Base-by-base conservation (phyloP, 2,113 vertebrate species). In the Andinoacara biseriatus region DNA sequence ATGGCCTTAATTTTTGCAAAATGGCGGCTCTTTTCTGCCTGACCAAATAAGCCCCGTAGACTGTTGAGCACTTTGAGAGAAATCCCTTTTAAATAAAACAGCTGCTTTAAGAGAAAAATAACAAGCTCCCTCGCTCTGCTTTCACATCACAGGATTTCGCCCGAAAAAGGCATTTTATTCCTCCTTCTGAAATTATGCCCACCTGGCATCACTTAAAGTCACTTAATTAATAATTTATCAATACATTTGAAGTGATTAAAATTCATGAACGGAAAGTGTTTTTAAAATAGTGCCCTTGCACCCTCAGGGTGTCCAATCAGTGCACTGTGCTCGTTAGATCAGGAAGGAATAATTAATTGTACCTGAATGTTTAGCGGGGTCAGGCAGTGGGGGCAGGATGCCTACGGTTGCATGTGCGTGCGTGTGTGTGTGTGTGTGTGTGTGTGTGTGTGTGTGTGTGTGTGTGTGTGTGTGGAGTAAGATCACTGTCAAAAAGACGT, bases 161-260 rank as follows among this genome's bases (percentile, higher is more conserved):
- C 90, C 92, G 92, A 86, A 86, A 67, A 94, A 93, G 94, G 90
- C 92, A 85, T 93, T 94, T 94, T 91, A 87, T 89, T 92, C 90
- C 93, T 94, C 89, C 91, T 95, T 93, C 94, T 93, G 92, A 95
- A 96, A 95, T 94, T 90, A 95, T 94, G 94, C 94, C 94, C 95
- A 96, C 95, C 95, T 95, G 95, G 94, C 94, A 94, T 93, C 95
- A 95, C 94, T 96, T 96, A 94, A 93, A 95, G 94, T 95, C 94
- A 93, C 93, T 93, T 95, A 94, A 95, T 96, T 95, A 95, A 96
- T 96, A 95, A 96, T 96, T 94, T 94, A 96, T 95, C 93, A 92
- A 95, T 96, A 95, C 89, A 95, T 95, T 95, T 96, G 87, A 91
- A 92, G 92, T 95, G 94, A 96, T 96, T 96, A 96, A 96, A 95